A percentile compares a stretch with the other conserved stretches of the same genome.
Conservation (phyloP, 2,888 invertebrate genomes). For the Phyllotreta striolata region DNA sequence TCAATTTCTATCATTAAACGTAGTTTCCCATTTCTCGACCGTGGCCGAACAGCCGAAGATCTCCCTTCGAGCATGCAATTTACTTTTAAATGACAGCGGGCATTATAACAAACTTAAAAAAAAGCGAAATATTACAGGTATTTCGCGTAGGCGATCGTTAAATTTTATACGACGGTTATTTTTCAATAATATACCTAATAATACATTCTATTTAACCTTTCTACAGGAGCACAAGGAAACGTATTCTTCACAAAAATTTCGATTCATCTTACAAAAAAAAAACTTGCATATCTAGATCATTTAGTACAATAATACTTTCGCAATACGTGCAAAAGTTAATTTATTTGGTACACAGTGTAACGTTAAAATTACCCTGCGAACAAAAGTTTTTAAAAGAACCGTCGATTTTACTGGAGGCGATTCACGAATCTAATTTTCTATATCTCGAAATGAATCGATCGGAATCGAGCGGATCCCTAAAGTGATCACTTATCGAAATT, state of each 20-base stretch:
- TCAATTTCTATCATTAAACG: constrained; percentile 49
- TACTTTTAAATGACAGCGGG: constrained; percentile 45
- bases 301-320: too few relatives aligned
- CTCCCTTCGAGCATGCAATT: constrained; percentile 29
- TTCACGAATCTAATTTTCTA: constrained; percentile 36
- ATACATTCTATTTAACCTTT: not conserved
- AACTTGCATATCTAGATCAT: too few relatives aligned
- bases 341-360: too few relatives aligned
- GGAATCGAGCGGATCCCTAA: constrained; percentile 39
- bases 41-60: constrained; percentile 12
- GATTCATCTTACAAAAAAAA: not conserved
- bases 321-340: too few relatives aligned
- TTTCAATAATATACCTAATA: constrained; percentile 25
- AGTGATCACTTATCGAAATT: constrained; percentile 42
- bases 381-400: too few relatives aligned
- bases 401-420: constrained; percentile 22
- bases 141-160: constrained; percentile 36
- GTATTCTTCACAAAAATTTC: not conserved
- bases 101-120: constrained; percentile 40
- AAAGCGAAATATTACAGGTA: constrained; percentile 33
- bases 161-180: constrained; percentile 31
- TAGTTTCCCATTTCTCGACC: constrained; percentile 44
- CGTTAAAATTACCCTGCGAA: too few relatives aligned
- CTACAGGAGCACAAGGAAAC: not conserved
- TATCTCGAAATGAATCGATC: constrained; percentile 30